Conservation (phyloP, 30 jellyfish, hydroid and myxozoan species). For the Sanderia malayensis region DNA sequence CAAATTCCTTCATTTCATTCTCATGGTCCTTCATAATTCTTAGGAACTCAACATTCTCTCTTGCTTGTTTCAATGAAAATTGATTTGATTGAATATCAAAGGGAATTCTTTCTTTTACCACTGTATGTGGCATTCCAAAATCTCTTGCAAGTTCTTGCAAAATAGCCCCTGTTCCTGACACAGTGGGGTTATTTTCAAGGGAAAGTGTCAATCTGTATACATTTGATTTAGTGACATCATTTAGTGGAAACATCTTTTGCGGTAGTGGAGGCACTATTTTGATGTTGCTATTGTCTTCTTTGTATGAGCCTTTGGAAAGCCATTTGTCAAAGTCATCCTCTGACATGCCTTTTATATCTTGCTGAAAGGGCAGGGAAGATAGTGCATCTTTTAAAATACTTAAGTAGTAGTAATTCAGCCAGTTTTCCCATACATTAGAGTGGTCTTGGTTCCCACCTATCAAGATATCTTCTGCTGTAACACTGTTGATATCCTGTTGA, state of each 20-base stretch:
- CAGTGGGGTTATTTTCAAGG: slow-evolving; percentile 8
- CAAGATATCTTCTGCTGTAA: slow-evolving; percentile 23
- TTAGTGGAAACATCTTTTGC: background rate
- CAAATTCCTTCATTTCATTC: slow-evolving; percentile 14
- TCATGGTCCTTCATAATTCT: slow-evolving; percentile 15
- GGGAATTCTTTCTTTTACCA: slow-evolving; percentile 1
- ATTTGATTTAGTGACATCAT: slow-evolving; percentile 11
- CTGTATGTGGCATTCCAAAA: slow-evolving; percentile 11
- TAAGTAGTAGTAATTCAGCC: slow-evolving; percentile 12
- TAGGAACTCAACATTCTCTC: slow-evolving; percentile 13
- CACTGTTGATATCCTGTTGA: slow-evolving; percentile 24
- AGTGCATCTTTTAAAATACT: slow-evolving; percentile 40
- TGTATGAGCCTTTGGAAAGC: slow-evolving; percentile 8
- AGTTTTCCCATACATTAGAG: slow-evolving; percentile 22
- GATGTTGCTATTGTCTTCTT: slow-evolving; percentile 7
- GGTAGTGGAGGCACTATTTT: slow-evolving; percentile 12
- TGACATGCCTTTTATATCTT: slow-evolving; percentile 16
- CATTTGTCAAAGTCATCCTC: slow-evolving; percentile 29
- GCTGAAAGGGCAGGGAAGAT: slow-evolving; percentile 10
- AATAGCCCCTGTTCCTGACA: slow-evolving; percentile 20
- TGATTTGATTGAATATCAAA: slow-evolving; percentile 10
- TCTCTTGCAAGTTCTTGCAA: slow-evolving; percentile 5
- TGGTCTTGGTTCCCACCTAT: slow-evolving; percentile 26
- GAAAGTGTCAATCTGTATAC: slow-evolving; percentile 10
- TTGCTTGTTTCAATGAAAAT: slow-evolving; percentile 3